Evolutionary conservation across 1,140 invertebrate genomes (phyloP).

Genomic region (Trissolcus basalis): DNA sequence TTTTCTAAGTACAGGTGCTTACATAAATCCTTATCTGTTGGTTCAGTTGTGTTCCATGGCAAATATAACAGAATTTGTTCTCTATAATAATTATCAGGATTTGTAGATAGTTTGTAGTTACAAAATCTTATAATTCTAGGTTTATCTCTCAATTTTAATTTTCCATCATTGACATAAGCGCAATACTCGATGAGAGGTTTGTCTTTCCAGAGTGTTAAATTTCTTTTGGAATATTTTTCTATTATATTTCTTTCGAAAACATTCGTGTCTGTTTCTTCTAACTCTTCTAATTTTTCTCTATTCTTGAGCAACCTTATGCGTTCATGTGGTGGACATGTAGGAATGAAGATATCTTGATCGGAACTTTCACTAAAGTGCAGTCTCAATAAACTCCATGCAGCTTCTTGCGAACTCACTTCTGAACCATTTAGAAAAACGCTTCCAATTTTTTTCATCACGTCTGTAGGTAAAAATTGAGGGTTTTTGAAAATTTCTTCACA

Average conservation of each 20-base stretch:
- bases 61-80: slow-evolving; percentile 13
- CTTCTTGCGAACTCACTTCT: slow-evolving; percentile 7
- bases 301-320: background rate
- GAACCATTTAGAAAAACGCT: slow-evolving; percentile 6
- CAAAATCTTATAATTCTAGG: slow-evolving; percentile 2
- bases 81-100: slow-evolving; percentile 8
- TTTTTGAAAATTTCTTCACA: slow-evolving; percentile 3
- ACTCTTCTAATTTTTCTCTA: background rate
- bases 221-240: slow-evolving; percentile 6
- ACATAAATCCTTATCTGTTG: background rate
- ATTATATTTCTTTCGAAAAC: slow-evolving; percentile 11
- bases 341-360: slow-evolving; percentile 8
- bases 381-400: background rate
- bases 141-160: background rate
- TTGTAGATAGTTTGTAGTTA: slow-evolving; percentile 1
- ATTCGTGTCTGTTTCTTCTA: background rate
- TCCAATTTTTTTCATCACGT: slow-evolving; percentile 12
- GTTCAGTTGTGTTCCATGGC: slow-evolving; percentile 4
- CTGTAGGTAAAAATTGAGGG: slow-evolving; percentile 10
- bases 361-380: background rate
- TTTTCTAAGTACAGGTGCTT: slow-evolving; percentile 1
- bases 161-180: slow-evolving; percentile 1
- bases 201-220: background rate
- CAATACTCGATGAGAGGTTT: background rate
- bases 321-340: slow-evolving; percentile 1